A percentile compares a stretch with the other conserved stretches of the same genome.
Evolutionary conservation across 2,888 invertebrate species (phyloP).

Genomic region (Ditula angustiorana): DNA sequence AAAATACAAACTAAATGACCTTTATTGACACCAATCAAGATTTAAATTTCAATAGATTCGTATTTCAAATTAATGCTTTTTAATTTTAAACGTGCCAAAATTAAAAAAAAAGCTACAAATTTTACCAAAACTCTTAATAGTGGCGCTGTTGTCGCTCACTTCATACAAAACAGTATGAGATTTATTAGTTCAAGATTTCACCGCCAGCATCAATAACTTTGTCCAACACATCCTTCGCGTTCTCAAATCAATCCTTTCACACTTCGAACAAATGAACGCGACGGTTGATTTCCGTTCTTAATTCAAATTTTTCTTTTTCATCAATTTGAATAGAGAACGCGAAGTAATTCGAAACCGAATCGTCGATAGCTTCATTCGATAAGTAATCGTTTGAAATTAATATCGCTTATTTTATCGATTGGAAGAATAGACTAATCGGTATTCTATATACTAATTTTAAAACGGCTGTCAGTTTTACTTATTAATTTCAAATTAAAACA

Average conservation of each 20-base stretch:
- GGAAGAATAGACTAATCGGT: slow-evolving; percentile 71
- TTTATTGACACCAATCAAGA: not conserved
- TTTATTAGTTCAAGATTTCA: slow-evolving; percentile 8
- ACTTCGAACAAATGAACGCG: slow-evolving; percentile 79
- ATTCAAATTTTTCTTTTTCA: slow-evolving; percentile 77
- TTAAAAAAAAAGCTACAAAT: slow-evolving; percentile 10
- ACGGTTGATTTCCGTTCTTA: slow-evolving; percentile 84
- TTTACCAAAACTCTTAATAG: slow-evolving; percentile 1
- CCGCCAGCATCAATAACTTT: slow-evolving; percentile 15
- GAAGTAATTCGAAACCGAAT: slow-evolving; percentile 75
- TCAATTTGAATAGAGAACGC: slow-evolving; percentile 61
- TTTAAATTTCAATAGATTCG: not conserved
- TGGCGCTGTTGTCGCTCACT: slow-evolving; percentile 11
- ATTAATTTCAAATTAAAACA: too few species aligned
- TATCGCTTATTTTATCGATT: slow-evolving; percentile 81
- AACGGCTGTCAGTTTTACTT: too few species aligned
- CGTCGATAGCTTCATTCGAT: slow-evolving; percentile 83
- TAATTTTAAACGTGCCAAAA: slow-evolving; percentile 8
- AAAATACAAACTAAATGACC: not conserved
- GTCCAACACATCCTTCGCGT: slow-evolving; percentile 40
- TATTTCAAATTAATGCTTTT: not conserved
- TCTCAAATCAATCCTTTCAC: slow-evolving; percentile 83
- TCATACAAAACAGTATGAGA: slow-evolving; percentile 10
- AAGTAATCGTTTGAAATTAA: slow-evolving; percentile 82
- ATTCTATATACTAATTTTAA: slow-evolving; percentile 44